Base-by-base conservation (phyloP, 2,888 invertebrate genomes). In the Monoplex corrugatus region DNA sequence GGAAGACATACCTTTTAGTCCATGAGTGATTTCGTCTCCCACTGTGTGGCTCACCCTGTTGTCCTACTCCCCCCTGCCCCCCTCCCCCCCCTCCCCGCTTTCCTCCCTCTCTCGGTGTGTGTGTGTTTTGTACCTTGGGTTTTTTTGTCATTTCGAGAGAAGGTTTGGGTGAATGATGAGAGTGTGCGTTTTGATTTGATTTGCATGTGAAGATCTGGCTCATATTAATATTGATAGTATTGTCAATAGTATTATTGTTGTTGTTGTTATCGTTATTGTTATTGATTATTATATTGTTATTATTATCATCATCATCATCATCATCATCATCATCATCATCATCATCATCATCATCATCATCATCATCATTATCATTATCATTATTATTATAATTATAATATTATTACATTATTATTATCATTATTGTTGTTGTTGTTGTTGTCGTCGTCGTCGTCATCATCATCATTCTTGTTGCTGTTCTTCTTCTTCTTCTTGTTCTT, bases 291-390 rank as follows among this genome's bases (percentile, higher is more conserved):
- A 28, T 38, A 38, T 75, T 38, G 10, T 72, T 32, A 72, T 72
- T 32, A 28, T 72, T 32, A n/a, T 72, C 68, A 28, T 72, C 68
- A n/a, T 72, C 68, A 28, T 72, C 68, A 28, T 35, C 75, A 75
- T 75, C 75, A 75, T 75, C 75, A 75, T 75, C 75, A 38, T 75
- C 75, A 38, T 35, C 75, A 38, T 72, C 72, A 72, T 35, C 72
- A 72, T 72, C 38, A 23, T 10, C 75, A 23, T 75, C 38, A 23
- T 72, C 68, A n/a, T 72, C 68, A n/a, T 72, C n/a, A n/a, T 72
- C 68, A n/a, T 72, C 68, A n/a, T 72, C 68, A 6, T 10, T 32
- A 6, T 72, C 68, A 6, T 72, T 32, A n/a, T n/a, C 10, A n/a
- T 28, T 32, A n/a, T 28, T 32, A 13, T 72, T 10, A n/a, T 72